Base-by-base conservation (phyloP, 2,797 vertebrate genomes). In the Urophycis tenuis region DNA sequence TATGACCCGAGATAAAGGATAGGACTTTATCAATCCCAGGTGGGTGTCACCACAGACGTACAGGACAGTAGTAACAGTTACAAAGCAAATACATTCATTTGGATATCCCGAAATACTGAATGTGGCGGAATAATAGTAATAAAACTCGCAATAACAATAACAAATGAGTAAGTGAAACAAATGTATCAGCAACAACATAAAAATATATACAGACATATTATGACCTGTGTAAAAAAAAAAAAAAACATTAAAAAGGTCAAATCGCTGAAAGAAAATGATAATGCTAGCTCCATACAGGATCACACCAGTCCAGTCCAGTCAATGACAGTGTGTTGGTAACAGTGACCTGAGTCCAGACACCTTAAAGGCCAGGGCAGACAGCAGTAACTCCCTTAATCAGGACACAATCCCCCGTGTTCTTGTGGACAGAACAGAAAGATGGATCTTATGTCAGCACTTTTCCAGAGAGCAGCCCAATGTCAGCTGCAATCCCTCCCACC, bases 381-480 rank as follows among this genome's bases (percentile, higher is more conserved):
- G 80, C 83, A 82, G 79, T 76, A 82, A 80, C 33, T 75, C 76
- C 60, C 33, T 9, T 39, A 3, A 78, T 78, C 79, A 72, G 81
- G 84, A 81, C 80, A 77, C 36, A 33, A 76, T 79, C 82, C 83
- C 86, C 80, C 53, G 77, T 78, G 81, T 85, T 82, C 84, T 79
- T 78, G 11, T 77, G 73, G 84, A 83, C 82, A 81, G 86, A 90
- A 88, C 81, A 79, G 81, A 84, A 83, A 78, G 81, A 88, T 78
- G 70, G 78, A 83, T 88, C 79, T 77, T 77, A 83, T 82, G 81
- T 88, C 90, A 90, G 83, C 76, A 78, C 78, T 83, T 85, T 85
- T 60, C 45, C 19, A 22, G 45, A 89, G 88, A 88, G 90, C 80
- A 87, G 81, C 78, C 6, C 69, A 89, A 91, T 90, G 89, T 91